A percentile compares a stretch with the other conserved stretches of the same genome.
phyloP scores from a whole-genome alignment of 2,797 vertebrate species.

The Acrossocheilus fasciatus region DNA sequence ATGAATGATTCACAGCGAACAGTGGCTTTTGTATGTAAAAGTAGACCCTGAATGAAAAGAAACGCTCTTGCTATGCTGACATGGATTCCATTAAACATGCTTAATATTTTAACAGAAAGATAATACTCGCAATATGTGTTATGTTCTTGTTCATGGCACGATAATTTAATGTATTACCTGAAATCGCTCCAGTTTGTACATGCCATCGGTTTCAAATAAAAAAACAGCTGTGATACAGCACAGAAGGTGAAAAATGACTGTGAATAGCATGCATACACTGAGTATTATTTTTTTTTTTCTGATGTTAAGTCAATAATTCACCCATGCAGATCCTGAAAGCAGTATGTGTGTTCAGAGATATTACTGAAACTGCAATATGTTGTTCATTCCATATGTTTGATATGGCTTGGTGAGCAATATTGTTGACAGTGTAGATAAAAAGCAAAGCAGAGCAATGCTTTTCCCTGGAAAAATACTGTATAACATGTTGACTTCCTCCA shows the following conservation, averaged over 20 bases:
- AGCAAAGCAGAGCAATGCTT: slow-evolving; percentile 32
- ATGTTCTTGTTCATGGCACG: neutral
- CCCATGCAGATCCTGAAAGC: slow-evolving; percentile 12
- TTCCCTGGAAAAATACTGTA: slow-evolving; percentile 31
- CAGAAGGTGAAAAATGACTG: neutral
- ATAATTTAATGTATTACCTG: neutral
- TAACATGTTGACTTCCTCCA: slow-evolving; percentile 24
- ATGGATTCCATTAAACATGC: slow-evolving; percentile 70
- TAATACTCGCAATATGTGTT: neutral
- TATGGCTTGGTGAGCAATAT: slow-evolving; percentile 17
- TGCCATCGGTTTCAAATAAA: slow-evolving; percentile 21
- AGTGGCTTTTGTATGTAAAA: slow-evolving; percentile 64
- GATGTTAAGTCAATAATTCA: slow-evolving; percentile 41
- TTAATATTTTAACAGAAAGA: slow-evolving; percentile 71
- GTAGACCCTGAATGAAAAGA: slow-evolving; percentile 65
- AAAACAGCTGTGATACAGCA: slow-evolving; percentile 16
- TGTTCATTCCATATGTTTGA: slow-evolving; percentile 39
- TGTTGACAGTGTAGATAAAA: slow-evolving; percentile 17
- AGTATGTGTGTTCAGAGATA: slow-evolving; percentile 6
- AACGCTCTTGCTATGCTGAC: slow-evolving; percentile 56
- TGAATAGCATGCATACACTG: neutral
- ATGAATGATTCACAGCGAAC: slow-evolving; percentile 74
- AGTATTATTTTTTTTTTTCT: neutral
- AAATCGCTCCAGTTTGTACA: slow-evolving; percentile 25
- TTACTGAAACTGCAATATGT: slow-evolving; percentile 25